phyloP scores from a whole-genome alignment of 2,113 vertebrate species.

The Malaclemys terrapin region DNA sequence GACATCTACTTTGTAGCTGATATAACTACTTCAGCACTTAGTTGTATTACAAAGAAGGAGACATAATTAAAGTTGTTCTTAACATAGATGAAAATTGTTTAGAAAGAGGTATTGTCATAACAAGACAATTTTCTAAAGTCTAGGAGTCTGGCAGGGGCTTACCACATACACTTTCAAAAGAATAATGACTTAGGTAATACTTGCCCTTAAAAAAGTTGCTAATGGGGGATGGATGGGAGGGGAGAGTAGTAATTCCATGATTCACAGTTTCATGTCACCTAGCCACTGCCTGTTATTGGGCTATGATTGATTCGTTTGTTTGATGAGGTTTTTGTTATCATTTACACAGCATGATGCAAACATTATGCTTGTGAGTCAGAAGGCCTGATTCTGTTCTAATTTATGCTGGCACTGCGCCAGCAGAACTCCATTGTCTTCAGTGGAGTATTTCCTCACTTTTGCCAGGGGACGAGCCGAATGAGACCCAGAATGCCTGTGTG shows the following conservation, averaged over 20 bases:
- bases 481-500: not conserved
- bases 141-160: not conserved
- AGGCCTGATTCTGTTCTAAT: not conserved
- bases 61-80: not conserved
- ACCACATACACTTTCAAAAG: not conserved
- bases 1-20: not conserved
- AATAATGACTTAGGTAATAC: not conserved
- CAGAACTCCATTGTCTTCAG: not conserved
- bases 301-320: not conserved
- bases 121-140: not conserved
- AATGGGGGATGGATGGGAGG: not conserved
- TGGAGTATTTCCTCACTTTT: not conserved
- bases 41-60: not conserved
- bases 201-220: not conserved
- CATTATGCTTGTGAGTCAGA: not conserved
- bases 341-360: not conserved
- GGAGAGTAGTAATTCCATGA: not conserved
- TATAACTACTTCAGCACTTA: conserved; percentile 1
- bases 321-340: not conserved
- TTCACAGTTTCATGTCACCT: not conserved
- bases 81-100: not conserved
- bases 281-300: not conserved
- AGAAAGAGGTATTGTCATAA: not conserved
- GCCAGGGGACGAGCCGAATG: not conserved
- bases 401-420: not conserved